A percentile compares a stretch with the other conserved stretches of the same genome.
These are phyloP conservation scores for Labia minor DNA, from an alignment of 2,888 invertebrate genomes.

Conservation along the genomic window DNA sequence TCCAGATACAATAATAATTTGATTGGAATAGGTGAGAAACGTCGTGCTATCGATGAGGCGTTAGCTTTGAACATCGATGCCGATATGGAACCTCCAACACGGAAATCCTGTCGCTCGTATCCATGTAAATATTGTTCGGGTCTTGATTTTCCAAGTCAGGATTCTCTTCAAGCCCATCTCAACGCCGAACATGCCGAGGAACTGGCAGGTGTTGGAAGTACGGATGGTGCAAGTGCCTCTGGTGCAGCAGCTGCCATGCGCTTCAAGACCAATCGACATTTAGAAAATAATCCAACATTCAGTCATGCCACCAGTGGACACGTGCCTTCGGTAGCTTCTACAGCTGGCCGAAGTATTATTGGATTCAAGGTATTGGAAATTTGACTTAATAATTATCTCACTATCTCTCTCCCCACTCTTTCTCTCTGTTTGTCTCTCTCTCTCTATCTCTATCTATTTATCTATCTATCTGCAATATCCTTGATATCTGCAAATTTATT, in stretches of 20 bases:
- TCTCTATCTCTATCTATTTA: too few relatives aligned
- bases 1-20: background rate
- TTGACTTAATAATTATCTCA: too few relatives aligned
- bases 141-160: background rate
- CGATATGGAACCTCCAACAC: background rate
- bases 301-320: background rate
- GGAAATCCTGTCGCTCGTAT: background rate
- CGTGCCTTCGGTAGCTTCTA: background rate
- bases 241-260: background rate
- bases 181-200: background rate
- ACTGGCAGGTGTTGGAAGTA: too few relatives aligned
- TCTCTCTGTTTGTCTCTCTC: background rate
- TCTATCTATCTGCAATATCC: too few relatives aligned
- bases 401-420: background rate
- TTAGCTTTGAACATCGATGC: background rate
- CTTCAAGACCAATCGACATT: background rate
- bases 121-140: background rate
- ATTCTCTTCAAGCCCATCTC: background rate
- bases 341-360: background rate
- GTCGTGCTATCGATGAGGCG: constrained; percentile 15
- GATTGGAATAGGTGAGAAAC: constrained; percentile 9
- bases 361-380: background rate
- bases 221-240: background rate
- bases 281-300: background rate
- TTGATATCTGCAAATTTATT: too few relatives aligned